Evolutionary conservation across 2,113 vertebrate species (phyloP).

Genomic region (Amphilophus citrinellus): DNA sequence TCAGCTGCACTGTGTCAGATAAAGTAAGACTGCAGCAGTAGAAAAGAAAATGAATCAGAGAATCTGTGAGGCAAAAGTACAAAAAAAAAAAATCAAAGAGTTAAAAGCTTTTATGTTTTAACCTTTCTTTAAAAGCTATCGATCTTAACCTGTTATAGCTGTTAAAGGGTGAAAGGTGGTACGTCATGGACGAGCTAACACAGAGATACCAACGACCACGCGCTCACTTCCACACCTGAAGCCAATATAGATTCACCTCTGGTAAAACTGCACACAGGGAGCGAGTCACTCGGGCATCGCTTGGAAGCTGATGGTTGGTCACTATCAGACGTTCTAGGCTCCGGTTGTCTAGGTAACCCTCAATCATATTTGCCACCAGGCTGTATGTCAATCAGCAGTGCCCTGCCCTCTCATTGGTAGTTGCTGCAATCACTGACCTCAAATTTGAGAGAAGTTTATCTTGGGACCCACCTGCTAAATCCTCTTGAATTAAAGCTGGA

Average conservation of each 20-base stretch:
- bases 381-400: neutral
- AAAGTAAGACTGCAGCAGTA: neutral
- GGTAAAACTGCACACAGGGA: neutral
- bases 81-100: neutral
- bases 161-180: neutral
- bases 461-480: neutral
- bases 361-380: neutral
- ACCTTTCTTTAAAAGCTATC: neutral
- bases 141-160: neutral
- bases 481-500: too few species aligned
- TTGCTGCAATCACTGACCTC: neutral
- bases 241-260: neutral
- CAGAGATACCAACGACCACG: neutral
- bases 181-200: neutral
- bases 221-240: neutral
- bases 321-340: neutral
- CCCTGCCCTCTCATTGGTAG: accelerated
- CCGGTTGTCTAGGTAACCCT: neutral
- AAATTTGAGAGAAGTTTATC: neutral
- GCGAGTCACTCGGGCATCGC: neutral
- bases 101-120: neutral
- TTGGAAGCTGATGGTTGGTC: neutral
- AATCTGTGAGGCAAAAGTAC: neutral
- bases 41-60: neutral
- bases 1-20: neutral